These are phyloP conservation scores for Benthosema pterotum DNA, from an alignment of 2,797 vertebrate species.

Conservation along the genomic window DNA sequence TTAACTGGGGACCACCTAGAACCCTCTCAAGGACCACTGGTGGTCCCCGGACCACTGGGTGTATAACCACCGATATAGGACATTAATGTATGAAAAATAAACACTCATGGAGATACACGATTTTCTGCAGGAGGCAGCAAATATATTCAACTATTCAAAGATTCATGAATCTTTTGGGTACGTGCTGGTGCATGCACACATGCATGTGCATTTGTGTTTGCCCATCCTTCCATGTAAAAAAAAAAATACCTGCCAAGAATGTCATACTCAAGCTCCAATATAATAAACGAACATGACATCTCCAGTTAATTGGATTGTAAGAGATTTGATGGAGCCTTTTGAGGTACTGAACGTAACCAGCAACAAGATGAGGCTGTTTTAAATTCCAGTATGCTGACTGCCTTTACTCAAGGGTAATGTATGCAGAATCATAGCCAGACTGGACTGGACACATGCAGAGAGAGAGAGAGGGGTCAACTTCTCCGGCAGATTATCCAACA, in stretches of 20 bases:
- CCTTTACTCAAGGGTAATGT: constrained; percentile 74
- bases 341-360: constrained; percentile 47
- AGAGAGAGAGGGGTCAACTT: constrained; percentile 69
- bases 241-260: constrained; percentile 40
- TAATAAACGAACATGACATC: constrained; percentile 25
- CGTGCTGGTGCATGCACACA: no score
- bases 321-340: constrained; percentile 56
- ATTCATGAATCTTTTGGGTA: no score
- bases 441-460: constrained; percentile 66
- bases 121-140: no score
- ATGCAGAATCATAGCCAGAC: constrained; percentile 70
- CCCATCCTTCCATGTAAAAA: no score
- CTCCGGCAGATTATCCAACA: constrained; percentile 55
- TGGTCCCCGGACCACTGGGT: no score
- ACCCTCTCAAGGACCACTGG: no score
- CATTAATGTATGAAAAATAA: no score
- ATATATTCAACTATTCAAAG: no score
- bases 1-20: no score
- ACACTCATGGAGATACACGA: no score
- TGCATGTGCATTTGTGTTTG: no score
- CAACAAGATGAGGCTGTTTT: constrained; percentile 59
- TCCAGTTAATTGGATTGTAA: constrained; percentile 66
- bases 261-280: constrained; percentile 50
- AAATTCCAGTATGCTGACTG: constrained; percentile 64
- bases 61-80: no score